Conservation (phyloP, 2,888 invertebrate genomes). For the Gnatocerus cornutus region DNA sequence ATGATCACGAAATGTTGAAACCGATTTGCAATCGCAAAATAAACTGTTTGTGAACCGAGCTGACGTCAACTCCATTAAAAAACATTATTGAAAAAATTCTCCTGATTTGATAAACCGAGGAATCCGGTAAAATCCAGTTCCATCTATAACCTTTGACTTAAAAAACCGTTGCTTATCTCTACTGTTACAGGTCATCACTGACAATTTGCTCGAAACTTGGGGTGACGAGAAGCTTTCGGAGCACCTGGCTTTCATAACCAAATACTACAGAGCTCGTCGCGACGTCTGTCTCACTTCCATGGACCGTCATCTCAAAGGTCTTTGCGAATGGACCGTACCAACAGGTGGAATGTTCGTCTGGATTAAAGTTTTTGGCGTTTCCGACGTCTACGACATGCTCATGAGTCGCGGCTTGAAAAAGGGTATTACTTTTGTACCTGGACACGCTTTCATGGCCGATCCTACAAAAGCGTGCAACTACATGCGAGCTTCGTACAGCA, state of each 20-base stretch:
- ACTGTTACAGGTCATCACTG: slow-evolving; percentile 73
- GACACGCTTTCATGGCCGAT: slow-evolving; percentile 82
- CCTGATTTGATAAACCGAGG: slow-evolving; percentile 9
- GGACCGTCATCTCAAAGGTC: slow-evolving; percentile 75
- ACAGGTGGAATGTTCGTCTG: slow-evolving; percentile 86
- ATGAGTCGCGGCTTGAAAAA: slow-evolving; percentile 79
- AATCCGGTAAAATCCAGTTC: slow-evolving; percentile 49
- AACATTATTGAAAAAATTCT: slow-evolving; percentile 11
- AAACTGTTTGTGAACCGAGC: slow-evolving; percentile 11
- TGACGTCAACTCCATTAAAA: slow-evolving; percentile 35
- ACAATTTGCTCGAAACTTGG: slow-evolving; percentile 75
- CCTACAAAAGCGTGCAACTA: slow-evolving; percentile 77
- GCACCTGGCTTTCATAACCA: slow-evolving; percentile 76
- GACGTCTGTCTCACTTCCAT: slow-evolving; percentile 77
- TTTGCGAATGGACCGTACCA: slow-evolving; percentile 80
- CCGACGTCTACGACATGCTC: slow-evolving; percentile 84
- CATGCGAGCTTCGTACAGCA: slow-evolving; percentile 82
- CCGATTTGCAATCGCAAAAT: slow-evolving; percentile 29
- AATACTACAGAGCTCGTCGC: slow-evolving; percentile 78
- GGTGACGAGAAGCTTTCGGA: slow-evolving; percentile 75
- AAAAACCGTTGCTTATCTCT: not conserved
- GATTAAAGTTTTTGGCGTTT: slow-evolving; percentile 79
- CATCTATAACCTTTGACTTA: slow-evolving; percentile 24
- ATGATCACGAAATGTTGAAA: slow-evolving; percentile 16
- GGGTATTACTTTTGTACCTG: slow-evolving; percentile 82